phyloP scores from a whole-genome alignment of 2,888 invertebrate genomes.

The Melieria crassipennis region DNA sequence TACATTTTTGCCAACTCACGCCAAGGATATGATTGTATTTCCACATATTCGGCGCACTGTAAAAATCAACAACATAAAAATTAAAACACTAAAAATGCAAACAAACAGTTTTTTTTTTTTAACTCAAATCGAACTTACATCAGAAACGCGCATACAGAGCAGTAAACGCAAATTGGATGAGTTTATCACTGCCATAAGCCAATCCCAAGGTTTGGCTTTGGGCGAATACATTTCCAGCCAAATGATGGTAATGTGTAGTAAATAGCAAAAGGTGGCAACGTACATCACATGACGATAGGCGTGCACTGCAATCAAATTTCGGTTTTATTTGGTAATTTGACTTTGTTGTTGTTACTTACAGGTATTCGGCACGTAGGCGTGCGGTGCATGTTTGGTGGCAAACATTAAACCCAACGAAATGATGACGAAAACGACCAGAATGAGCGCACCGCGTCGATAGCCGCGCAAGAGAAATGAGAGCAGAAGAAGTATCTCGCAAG shows the following conservation, averaged over 20 bases:
- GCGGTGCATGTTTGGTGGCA: conserved; percentile 57
- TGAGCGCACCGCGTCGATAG: conserved; percentile 56
- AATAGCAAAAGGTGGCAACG: conserved; percentile 53
- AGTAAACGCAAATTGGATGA: conserved; percentile 50
- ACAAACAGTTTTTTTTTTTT: not conserved
- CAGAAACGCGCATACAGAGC: conserved; percentile 52
- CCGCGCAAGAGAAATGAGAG: conserved; percentile 58
- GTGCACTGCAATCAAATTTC: conserved; percentile 47
- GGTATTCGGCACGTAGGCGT: conserved; percentile 56
- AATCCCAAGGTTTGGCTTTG: conserved; percentile 47
- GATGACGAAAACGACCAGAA: conserved; percentile 54
- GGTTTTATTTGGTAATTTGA: not conserved
- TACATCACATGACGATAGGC: conserved; percentile 55
- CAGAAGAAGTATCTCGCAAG: conserved; percentile 52
- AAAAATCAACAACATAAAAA: conserved; percentile 32
- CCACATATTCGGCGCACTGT: conserved; percentile 54
- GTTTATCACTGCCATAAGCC: conserved; percentile 50
- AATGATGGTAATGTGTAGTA: conserved; percentile 55
- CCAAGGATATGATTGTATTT: conserved; percentile 58
- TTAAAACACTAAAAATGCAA: not conserved
- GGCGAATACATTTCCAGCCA: conserved; percentile 62
- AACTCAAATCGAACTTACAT: conserved; percentile 50
- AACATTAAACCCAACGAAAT: conserved; percentile 56
- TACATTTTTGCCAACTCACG: conserved; percentile 55
- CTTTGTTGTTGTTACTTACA: conserved; percentile 48